Evolutionary conservation across 2,888 invertebrate species (phyloP).

Genomic region (Diarsia dahlii): DNA sequence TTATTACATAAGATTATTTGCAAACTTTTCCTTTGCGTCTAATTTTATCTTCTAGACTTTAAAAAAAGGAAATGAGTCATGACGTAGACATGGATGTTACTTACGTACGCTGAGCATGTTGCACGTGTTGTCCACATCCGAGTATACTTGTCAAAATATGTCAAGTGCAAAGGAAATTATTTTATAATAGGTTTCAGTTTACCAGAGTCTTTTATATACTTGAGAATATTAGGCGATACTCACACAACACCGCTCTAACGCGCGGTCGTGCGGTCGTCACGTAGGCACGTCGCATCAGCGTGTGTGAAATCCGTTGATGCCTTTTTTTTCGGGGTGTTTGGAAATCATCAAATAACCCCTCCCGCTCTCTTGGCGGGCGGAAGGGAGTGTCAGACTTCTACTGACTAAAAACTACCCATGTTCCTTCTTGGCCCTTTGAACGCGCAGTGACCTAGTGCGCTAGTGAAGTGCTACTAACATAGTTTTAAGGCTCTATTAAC

Average conservation of each 20-base stretch:
- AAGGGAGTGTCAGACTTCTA: too few species aligned
- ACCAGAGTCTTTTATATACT: neutral
- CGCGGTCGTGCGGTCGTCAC: too few species aligned
- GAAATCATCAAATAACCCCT: too few species aligned
- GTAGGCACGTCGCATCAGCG: neutral
- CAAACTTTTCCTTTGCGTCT: slow-evolving; percentile 32
- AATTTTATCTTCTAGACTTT: slow-evolving; percentile 35
- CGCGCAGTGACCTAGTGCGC: too few species aligned
- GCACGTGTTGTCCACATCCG: slow-evolving; percentile 23
- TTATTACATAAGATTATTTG: slow-evolving; percentile 35
- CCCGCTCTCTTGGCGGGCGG: too few species aligned
- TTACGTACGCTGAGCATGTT: slow-evolving; percentile 19
- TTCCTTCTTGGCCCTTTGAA: too few species aligned
- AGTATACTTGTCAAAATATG: slow-evolving; percentile 37
- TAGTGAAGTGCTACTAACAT: too few species aligned
- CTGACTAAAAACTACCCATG: too few species aligned
- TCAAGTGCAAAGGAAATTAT: slow-evolving; percentile 13
- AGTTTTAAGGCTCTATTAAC: too few species aligned
- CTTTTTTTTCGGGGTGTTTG: too few species aligned
- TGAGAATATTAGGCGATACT: neutral
- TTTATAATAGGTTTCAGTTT: neutral
- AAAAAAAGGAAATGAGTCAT: slow-evolving; percentile 49
- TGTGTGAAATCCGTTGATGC: neutral
- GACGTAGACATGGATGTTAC: slow-evolving; percentile 36
- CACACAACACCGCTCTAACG: neutral